Conservation (phyloP, 2,113 vertebrate species). For the Oncorhynchus mykiss region DNA sequence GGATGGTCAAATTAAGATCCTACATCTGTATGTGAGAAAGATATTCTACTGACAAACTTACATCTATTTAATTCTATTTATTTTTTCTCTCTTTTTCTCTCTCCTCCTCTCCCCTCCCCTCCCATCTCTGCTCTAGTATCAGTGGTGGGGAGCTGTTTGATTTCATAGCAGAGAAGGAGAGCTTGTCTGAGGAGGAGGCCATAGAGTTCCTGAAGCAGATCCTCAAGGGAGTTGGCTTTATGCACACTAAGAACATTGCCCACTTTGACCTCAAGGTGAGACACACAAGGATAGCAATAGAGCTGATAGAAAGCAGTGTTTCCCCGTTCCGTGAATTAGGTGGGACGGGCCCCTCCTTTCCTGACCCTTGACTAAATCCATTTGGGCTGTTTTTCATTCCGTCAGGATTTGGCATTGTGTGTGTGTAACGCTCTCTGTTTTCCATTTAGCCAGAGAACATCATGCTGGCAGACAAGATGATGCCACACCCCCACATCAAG, state of each 20-base stretch:
- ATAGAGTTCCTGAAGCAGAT: conserved; percentile 79
- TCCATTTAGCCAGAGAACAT: conserved; percentile 78
- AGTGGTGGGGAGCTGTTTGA: conserved; percentile 81
- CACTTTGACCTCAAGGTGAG: conserved; percentile 63
- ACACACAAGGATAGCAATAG: conserved; percentile 27
- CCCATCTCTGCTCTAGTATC: conserved; percentile 53
- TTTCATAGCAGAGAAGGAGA: conserved; percentile 81
- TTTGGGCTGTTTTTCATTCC: no score
- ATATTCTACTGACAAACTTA: no score
- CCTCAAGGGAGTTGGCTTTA: conserved; percentile 69
- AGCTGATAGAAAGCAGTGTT: no score
- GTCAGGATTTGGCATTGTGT: not conserved
- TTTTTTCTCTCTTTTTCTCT: not conserved
- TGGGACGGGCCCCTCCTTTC: no score
- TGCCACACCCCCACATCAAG: conserved; percentile 69
- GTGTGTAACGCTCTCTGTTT: conserved; percentile 4
- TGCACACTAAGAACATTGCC: conserved; percentile 65
- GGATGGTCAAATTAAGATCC: no score
- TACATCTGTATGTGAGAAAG: no score
- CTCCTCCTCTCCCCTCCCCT: conserved; percentile 38
- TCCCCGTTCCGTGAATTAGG: no score
- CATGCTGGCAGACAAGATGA: conserved; percentile 73
- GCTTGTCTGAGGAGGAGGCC: conserved; percentile 74
- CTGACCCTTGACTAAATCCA: no score
- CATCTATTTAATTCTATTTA: no score